Evolutionary conservation across 2,113 vertebrate genomes (phyloP).

Genomic region (Zingel zingel): DNA sequence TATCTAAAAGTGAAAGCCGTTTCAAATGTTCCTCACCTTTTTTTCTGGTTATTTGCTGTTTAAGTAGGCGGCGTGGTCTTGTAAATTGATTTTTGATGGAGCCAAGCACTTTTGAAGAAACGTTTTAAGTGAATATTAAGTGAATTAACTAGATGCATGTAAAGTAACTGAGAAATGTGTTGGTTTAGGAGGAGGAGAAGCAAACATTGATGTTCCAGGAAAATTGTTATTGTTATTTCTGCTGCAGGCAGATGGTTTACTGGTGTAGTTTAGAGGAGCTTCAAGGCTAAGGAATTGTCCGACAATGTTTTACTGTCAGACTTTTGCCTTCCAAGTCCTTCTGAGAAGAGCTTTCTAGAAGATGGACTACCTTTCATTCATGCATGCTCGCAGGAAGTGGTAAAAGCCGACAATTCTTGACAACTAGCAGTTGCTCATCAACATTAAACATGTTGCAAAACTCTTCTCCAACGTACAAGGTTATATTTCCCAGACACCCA

Average conservation of each 20-base stretch:
- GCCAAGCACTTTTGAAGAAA: constrained; percentile 14
- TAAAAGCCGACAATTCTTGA: neutral
- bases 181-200: constrained; percentile 13
- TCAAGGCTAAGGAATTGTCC: neutral
- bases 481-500: neutral
- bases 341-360: neutral
- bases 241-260: neutral
- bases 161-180: constrained; percentile 10
- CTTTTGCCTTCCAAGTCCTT: neutral
- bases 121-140: constrained; percentile 4
- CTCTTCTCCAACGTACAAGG: neutral
- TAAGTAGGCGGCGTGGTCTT: constrained; percentile 10
- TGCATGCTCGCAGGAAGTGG: neutral
- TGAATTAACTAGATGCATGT: constrained; percentile 26
- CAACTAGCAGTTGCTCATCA: neutral
- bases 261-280: neutral
- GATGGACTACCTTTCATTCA: neutral
- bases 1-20: neutral
- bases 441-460: neutral
- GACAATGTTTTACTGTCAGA: neutral
- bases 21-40: neutral
- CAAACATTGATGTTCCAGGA: neutral
- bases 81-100: constrained; percentile 16
- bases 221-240: neutral
- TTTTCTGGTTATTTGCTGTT: constrained; percentile 22